Evolutionary conservation across 2,888 invertebrate genomes (phyloP).

Genomic region (Pyralis farinalis): DNA sequence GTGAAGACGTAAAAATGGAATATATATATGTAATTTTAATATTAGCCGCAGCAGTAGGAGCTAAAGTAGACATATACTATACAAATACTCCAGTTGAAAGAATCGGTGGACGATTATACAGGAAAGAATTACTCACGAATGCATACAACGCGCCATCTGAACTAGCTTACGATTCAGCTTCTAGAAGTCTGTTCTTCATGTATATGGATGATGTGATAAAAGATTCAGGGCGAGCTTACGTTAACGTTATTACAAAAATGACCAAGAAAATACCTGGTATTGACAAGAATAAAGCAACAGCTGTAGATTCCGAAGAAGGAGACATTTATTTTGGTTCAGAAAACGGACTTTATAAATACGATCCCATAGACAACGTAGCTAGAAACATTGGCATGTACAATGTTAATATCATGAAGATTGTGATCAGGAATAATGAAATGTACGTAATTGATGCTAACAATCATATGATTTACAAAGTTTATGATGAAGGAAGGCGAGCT

Average conservation of each 20-base stretch:
- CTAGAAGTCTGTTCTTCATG: conserved; percentile 64
- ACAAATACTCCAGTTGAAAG: conserved; percentile 51
- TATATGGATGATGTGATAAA: conserved; percentile 63
- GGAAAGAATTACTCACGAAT: conserved; percentile 53
- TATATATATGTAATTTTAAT: conserved; percentile 19
- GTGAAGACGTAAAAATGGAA: too few species aligned
- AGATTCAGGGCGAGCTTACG: conserved; percentile 58
- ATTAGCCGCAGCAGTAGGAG: conserved; percentile 32
- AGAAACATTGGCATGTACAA: conserved; percentile 58
- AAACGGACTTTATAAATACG: conserved; percentile 62
- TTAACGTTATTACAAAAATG: conserved; percentile 58
- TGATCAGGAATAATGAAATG: conserved; percentile 61
- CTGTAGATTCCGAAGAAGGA: conserved; percentile 53
- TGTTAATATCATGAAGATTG: conserved; percentile 60
- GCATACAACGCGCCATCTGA: conserved; percentile 42
- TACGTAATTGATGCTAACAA: conserved; percentile 61
- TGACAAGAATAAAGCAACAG: conserved; percentile 59
- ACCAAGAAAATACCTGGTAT: conserved; percentile 53
- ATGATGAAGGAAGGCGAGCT: conserved; percentile 37
- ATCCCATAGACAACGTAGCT: conserved; percentile 47
- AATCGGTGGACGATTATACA: conserved; percentile 58
- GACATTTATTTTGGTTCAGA: conserved; percentile 69
- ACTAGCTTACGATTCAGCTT: conserved; percentile 60
- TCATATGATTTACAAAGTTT: conserved; percentile 63
- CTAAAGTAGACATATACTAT: conserved; percentile 42